Base-by-base conservation (phyloP, 2,797 vertebrate species). In the Mallotus villosus region DNA sequence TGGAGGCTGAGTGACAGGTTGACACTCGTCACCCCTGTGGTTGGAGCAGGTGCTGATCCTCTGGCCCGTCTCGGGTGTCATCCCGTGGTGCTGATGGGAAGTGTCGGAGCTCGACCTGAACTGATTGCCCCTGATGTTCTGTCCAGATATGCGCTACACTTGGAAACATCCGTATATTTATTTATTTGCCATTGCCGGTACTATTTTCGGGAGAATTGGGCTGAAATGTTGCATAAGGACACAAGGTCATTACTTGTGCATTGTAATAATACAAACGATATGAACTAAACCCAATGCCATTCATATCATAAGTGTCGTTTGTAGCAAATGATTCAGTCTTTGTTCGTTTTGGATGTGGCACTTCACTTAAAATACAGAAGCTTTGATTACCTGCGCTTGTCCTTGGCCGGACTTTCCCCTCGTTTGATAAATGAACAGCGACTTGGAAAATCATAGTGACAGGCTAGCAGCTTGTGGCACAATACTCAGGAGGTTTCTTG, bases 1-100 rank as follows among this genome's bases (percentile, higher is more conserved):
- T 74, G 78, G 70, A 78, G 68, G 67, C 22, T 78, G 85, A 88
- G 57, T 87, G 90, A 81, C 80, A 84, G 83, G 82, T 85, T 82
- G 78, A 82, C 85, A 79, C 74, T 77, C 69, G 68, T 86, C 78
- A 73, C 72, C 75, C 24, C 29, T 70, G 53, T 70, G 73, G 73
- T 67, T 70, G 71, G 83, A 88, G 85, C 86, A 86, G 83, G 82
- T 89, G 85, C 82, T 85, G 79, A 82, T 89, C 84, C 77, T 75
- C 72, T 63, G 75, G 77, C 73, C 74, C 77, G 78, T 83, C 78
- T 86, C 79, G 78, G 83, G 77, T 86, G 82, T 84, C 77, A 79
- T 78, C 73, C 78, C 72, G 63, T 70, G 81, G 73, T 14, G 63
- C 75, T 82, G 85, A 86, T 84, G 81, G 81, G 71, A 68, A 72